Evolutionary conservation across 2,888 invertebrate genomes (phyloP).

Genomic region (Amiota minor): DNA sequence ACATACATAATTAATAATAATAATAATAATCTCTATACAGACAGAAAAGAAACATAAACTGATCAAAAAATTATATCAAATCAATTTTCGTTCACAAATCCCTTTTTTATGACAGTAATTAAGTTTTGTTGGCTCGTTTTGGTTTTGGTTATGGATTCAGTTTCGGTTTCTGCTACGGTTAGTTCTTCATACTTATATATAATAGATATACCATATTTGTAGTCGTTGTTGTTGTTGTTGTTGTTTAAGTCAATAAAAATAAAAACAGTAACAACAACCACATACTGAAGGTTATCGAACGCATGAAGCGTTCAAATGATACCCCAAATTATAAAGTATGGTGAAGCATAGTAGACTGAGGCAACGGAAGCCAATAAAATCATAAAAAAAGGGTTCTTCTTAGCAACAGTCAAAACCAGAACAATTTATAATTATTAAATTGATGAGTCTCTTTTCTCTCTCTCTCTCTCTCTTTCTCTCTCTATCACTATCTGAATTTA

Average conservation of each 20-base stretch:
- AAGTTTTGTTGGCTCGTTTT: constrained; percentile 1
- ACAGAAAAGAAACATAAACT: neutral
- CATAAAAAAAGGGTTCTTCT: no score
- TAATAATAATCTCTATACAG: neutral
- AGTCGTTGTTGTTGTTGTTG: neutral
- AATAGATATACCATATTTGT: neutral
- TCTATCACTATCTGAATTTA: no score
- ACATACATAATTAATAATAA: neutral
- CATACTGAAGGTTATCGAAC: neutral
- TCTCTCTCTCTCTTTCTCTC: no score
- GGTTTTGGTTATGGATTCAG: neutral
- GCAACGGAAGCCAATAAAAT: no score
- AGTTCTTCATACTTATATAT: neutral
- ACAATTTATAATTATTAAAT: no score
- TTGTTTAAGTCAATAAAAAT: neutral
- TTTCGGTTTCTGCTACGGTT: neutral
- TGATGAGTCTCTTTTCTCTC: no score
- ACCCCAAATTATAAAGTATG: no score
- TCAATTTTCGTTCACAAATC: constrained; percentile 17
- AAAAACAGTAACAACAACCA: neutral
- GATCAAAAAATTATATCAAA: constrained; percentile 12
- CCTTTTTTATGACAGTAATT: constrained; percentile 21
- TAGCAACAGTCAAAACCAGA: no score
- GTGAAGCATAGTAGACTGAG: no score
- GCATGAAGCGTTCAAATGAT: neutral